Evolutionary conservation across 1,140 invertebrate species (phyloP).

Genomic region (Charaxes varanes): DNA sequence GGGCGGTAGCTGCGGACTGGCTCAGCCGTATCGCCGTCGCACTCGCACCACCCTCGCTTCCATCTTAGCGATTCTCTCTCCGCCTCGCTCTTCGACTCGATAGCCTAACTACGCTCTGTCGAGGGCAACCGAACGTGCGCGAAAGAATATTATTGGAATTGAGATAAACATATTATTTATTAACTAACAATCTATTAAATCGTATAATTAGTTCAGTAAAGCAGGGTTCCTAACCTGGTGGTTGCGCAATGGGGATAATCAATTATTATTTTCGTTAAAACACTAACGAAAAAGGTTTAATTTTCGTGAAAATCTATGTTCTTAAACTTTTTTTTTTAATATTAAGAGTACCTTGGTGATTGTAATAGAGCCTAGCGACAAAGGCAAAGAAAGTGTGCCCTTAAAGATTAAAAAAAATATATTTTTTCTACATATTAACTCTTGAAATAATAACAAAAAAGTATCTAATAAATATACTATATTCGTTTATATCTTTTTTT

Average conservation of each 20-base stretch:
- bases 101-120: slow-evolving; percentile 34
- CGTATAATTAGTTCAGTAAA: slow-evolving; percentile 9
- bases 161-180: slow-evolving; percentile 26
- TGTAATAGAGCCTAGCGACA: too few species aligned
- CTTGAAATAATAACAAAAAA: too few species aligned
- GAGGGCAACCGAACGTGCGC: slow-evolving; percentile 37
- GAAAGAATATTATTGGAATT: slow-evolving; percentile 40
- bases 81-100: slow-evolving; percentile 52
- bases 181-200: slow-evolving; percentile 12
- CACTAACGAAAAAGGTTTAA: too few species aligned
- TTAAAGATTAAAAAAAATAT: background rate
- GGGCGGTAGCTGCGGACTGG: slow-evolving; percentile 36
- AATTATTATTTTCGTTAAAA: too few species aligned
- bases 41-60: slow-evolving; percentile 49
- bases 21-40: slow-evolving; percentile 46
- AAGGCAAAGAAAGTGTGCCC: too few species aligned
- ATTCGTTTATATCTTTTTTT: too few species aligned
- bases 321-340: too few species aligned
- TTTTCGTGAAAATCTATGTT: too few species aligned
- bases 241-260: too few species aligned
- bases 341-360: too few species aligned
- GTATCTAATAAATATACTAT: too few species aligned
- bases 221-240: too few species aligned
- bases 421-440: background rate
- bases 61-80: slow-evolving; percentile 38